Evolutionary conservation across 2,113 vertebrate genomes (phyloP), one percentile per base, ranked within the genome.

Genomic region (Gallinago paraguaiae): DNA sequence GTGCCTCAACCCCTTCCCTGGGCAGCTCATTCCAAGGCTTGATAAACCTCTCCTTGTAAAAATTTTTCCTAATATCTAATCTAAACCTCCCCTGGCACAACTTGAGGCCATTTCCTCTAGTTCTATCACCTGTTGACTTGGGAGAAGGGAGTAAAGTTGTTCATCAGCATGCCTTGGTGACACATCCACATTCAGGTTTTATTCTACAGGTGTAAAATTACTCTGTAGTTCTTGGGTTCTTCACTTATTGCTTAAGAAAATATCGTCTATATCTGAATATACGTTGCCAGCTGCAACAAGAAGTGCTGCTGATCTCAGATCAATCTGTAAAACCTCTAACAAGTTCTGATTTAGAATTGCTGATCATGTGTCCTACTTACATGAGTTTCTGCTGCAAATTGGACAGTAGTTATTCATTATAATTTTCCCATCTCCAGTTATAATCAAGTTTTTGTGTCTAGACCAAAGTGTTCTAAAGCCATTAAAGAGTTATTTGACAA

Each of bases 211-310:
- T 11, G 10, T 68, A 69, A 45, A 65, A 59, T 56, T n/a, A 11
- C 31, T 50, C 31, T 54, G 76, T 35, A 53, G n/a, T 54, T 86
- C 48, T 69, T 57, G 16, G 8, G 74, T 85, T 88, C 41, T 88
- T 72, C 35, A 37, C 30, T 82, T 69, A 1, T 35, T 77, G 37
- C 67, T 84, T 67, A 28, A 83, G 71, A 60, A 57, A 17, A 0
- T 10, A 33, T 25, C 0, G 0, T 43, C 31, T 3, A 0, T 24
- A 41, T 33, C 57, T 85, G 57, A 57, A 46, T 54, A 22, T 64
- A n/a, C 0, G 0, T 71, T 64, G 45, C 31, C 31, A 74, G 22
- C 45, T 48, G 54, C 45, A 35, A 31, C 39, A 53, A 8, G 8
- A 54, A 87, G 11, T 28, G 28, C 54, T 67, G 43, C 75, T 92